These are phyloP conservation scores for Tetropium fuscum DNA, from an alignment of 2,888 invertebrate genomes.

Conservation along the genomic window DNA sequence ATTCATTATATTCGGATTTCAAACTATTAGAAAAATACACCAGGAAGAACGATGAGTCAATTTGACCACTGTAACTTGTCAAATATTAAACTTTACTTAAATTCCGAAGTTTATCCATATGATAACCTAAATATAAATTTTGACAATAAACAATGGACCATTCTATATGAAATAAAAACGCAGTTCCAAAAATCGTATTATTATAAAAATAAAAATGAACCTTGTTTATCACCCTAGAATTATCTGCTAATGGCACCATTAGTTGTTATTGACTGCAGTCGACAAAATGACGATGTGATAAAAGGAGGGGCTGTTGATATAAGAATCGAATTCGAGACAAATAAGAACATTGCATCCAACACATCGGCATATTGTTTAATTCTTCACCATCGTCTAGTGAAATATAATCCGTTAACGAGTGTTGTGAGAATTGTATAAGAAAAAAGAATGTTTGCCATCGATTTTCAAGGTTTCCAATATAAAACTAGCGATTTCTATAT, in stretches of 20 bases:
- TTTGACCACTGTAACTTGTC: conserved; percentile 52
- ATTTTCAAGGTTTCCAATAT: conserved; percentile 1
- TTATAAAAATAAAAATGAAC: conserved; percentile 32
- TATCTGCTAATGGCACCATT: conserved; percentile 25
- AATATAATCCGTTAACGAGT: conserved; percentile 7
- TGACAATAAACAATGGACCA: conserved; percentile 44
- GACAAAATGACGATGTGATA: conserved; percentile 40
- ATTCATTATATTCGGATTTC: conserved; percentile 59
- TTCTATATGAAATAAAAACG: conserved; percentile 49
- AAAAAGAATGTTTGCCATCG: not conserved
- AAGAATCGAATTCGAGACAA: conserved; percentile 41
- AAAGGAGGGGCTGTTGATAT: conserved; percentile 28
- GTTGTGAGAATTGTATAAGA: not conserved
- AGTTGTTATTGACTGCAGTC: conserved; percentile 31
- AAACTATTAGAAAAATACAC: conserved; percentile 57
- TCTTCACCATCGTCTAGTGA: conserved; percentile 43
- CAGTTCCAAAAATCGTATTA: conserved; percentile 49
- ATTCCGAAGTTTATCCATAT: conserved; percentile 58
- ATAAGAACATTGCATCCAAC: conserved; percentile 34
- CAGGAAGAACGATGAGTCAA: conserved; percentile 41
- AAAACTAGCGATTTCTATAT: no score
- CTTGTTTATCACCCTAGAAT: conserved; percentile 23
- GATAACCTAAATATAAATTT: conserved; percentile 55
- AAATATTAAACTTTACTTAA: conserved; percentile 57
- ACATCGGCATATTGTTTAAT: conserved; percentile 49